Evolutionary conservation across 2,888 invertebrate species (phyloP), one percentile per base, ranked within the genome.

Genomic region (Lithosia quadra): DNA sequence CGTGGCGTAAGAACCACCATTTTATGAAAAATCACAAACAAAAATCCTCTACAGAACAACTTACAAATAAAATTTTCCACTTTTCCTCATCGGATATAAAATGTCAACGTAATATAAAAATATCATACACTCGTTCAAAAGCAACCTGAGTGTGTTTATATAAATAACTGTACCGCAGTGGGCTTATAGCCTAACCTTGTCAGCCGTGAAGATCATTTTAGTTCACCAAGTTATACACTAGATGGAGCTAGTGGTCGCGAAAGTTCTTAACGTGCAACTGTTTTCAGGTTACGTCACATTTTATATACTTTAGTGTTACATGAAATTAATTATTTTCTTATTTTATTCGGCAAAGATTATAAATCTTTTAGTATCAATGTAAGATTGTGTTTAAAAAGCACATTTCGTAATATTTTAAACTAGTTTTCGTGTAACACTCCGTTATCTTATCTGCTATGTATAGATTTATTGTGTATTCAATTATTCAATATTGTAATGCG

Each of bases 191-290:
- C 76, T 81, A 79, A 81, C 85, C 85, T 85, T 84, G 85, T 63
- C 28, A 55, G 53, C 21, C 22, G 39, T 77, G 76, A 80, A 84
- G 80, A 82, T 75, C 81, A 71, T 67, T 68, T 18, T 66, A 62
- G 79, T 83, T 81, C 80, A 70, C 90, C 92, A 93, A 93, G 91
- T 93, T 93, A 91, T 69, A 62, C 79, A 74, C 78, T 80, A 93
- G 93, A 92, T 93, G 93, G 92, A 91, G 89, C 68, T 81, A 85
- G 66, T 1, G 0, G 92, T 86, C 67, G 53, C 87, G 76, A 88
- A 84, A 78, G 69, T 66, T 75, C 71, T 74, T 67, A 70, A 68
- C 68, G 39, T 65, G 69, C 74, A 58, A 76, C 70, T 69, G 70
- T 84, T 87, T 88, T 87, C 84, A 84, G 84, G 76, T 80, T 80